Percentiles rank a stretch among this genome's conserved stretches.
These are phyloP conservation scores for Temnothorax unifasciatus DNA, from an alignment of 2,888 invertebrate genomes.

Conservation along the genomic window DNA sequence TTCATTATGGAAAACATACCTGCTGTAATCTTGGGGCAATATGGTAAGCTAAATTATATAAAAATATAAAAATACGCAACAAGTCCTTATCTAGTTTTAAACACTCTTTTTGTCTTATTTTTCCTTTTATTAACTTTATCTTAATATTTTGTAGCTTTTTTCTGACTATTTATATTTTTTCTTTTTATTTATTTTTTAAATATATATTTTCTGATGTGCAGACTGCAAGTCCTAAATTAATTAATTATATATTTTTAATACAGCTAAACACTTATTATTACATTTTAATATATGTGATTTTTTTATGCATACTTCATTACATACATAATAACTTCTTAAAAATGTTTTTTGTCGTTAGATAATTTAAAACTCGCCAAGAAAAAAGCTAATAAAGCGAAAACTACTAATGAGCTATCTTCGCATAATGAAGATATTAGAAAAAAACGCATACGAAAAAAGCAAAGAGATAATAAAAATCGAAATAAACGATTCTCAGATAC, in stretches of 20 bases:
- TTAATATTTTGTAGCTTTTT: not conserved
- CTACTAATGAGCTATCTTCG: constrained; percentile 13
- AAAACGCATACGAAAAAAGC: not conserved
- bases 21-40: constrained; percentile 3
- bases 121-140: not conserved
- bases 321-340: constrained; percentile 5
- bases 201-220: not conserved
- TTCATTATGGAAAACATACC: constrained; percentile 24
- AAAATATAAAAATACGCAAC: not conserved
- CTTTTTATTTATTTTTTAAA: not conserved
- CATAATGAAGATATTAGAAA: constrained; percentile 9
- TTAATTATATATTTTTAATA: not conserved
- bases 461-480: constrained; percentile 13
- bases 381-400: constrained; percentile 32
- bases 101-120: not conserved
- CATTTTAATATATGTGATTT: constrained; percentile 13
- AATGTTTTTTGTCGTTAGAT: constrained; percentile 23
- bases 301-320: constrained; percentile 14
- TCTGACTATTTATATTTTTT: not conserved
- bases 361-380: constrained; percentile 18
- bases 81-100: not conserved
- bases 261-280: constrained; percentile 9
- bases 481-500: constrained; percentile 5
- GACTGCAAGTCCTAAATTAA: not conserved
- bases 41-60: not conserved